Base-by-base conservation (phyloP, 2,797 vertebrate species). In the Ctenopoma multispine region DNA sequence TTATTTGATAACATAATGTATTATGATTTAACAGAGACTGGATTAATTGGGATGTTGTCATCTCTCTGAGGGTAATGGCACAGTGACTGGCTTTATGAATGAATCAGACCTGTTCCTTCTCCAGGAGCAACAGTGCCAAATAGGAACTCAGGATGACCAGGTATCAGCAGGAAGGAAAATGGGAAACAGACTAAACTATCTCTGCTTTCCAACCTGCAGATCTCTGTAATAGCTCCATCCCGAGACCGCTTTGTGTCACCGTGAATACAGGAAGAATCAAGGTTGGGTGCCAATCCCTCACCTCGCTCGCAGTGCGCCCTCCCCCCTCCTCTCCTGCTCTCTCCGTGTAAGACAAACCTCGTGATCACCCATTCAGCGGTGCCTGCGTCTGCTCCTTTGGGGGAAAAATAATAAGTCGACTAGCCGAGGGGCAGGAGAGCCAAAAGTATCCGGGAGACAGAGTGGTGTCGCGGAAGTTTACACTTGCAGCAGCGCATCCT, bases 401-500 rank as follows among this genome's bases (percentile, higher is more conserved):
- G 60, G 63, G 54, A 38, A 46, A 7, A 72, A 73, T 49, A 79
- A 84, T 80, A 81, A 81, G 29, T 66, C 76, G 65, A 72, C 54
- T 50, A 62, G 51, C 58, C 41, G 69, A 72, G 66, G 72, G 59
- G 44, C 55, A 59, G 38, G 63, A 24, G 20, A 70, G 47, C 50
- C 59, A 68, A 89, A 89, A 90, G 84, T 88, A 78, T 74, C 82
- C 18, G 47, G 73, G 71, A 84, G 74, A 84, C 80, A 70, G 78
- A 84, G 87, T 90, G 89, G 90, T 89, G 88, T 73, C 76, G 86
- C 85, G 89, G 90, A 93, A 94, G 90, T 93, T 93, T 83, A 71
- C 84, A 64, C 68, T 74, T 44, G 80, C 76, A 75, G 72, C 63
- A 69, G 77, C 81, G 84, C 89, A 79, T 87, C 84, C 63, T 71